Conservation (phyloP, 2,888 invertebrate species). For the Melieria picta region DNA sequence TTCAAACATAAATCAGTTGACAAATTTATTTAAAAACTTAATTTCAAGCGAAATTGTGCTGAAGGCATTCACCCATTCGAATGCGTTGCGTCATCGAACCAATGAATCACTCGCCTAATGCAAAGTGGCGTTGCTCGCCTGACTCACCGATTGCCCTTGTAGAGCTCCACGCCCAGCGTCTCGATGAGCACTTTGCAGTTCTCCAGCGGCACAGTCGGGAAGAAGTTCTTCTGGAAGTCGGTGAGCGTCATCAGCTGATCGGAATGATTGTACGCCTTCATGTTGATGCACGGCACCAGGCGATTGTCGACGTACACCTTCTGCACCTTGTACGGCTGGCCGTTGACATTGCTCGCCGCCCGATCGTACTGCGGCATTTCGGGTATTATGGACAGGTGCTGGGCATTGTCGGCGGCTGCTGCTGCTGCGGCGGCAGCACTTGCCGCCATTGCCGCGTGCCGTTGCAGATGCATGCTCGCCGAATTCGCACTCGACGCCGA, state of each 20-base stretch:
- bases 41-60: too few species aligned
- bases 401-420: constrained; percentile 51
- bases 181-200: constrained; percentile 84
- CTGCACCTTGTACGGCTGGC: constrained; percentile 82
- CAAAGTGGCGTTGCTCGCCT: constrained; percentile 65
- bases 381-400: constrained; percentile 73
- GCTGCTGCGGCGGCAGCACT: constrained; percentile 45
- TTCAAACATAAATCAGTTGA: not conserved
- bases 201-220: constrained; percentile 78
- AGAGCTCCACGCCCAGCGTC: constrained; percentile 81
- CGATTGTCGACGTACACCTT: constrained; percentile 83
- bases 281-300: constrained; percentile 87
- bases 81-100: not conserved
- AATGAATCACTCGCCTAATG: not conserved
- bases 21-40: not conserved
- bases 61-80: too few species aligned
- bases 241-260: constrained; percentile 85
- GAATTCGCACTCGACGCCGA: constrained; percentile 47
- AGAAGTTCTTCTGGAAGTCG: constrained; percentile 83
- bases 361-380: constrained; percentile 67
- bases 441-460: constrained; percentile 57
- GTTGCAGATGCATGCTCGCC: constrained; percentile 68
- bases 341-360: constrained; percentile 73
- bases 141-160: constrained; percentile 83
- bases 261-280: constrained; percentile 83